These are phyloP conservation scores for Liasis olivaceus DNA, from an alignment of 2,797 vertebrate species.

Conservation along the genomic window DNA sequence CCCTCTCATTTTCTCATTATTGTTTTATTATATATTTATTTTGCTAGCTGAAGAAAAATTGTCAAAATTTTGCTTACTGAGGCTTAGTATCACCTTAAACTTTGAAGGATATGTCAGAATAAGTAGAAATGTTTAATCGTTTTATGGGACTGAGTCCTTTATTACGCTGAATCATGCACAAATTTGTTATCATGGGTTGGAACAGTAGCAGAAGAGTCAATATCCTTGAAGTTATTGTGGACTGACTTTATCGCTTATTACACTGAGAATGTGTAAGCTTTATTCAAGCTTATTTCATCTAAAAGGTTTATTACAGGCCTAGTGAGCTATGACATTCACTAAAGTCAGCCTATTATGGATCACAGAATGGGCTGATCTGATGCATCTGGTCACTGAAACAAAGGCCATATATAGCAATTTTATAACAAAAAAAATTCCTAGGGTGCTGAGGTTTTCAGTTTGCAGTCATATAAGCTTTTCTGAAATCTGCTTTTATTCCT, in stretches of 20 bases:
- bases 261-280: constrained; percentile 37
- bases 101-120: constrained; percentile 15
- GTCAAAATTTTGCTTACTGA: not conserved
- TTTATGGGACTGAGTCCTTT: not conserved
- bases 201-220: constrained; percentile 36
- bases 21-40: not conserved
- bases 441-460: not conserved
- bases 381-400: constrained; percentile 31
- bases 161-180: not conserved
- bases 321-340: constrained; percentile 23
- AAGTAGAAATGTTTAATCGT: not conserved
- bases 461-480: not conserved
- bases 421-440: not conserved
- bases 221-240: not conserved
- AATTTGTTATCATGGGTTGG: not conserved
- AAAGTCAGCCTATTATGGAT: constrained; percentile 30
- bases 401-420: constrained; percentile 2
- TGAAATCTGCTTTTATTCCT: not conserved
- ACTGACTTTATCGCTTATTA: constrained; percentile 34
- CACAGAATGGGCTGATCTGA: constrained; percentile 36
- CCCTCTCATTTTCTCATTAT: not conserved
- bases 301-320: constrained; percentile 42
- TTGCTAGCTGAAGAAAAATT: not conserved
- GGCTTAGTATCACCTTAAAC: not conserved
- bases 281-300: constrained; percentile 49